Percentiles rank a stretch among this genome's conserved stretches.
Conservation (phyloP, 2,113 vertebrate species). For the Canis aureus region DNA sequence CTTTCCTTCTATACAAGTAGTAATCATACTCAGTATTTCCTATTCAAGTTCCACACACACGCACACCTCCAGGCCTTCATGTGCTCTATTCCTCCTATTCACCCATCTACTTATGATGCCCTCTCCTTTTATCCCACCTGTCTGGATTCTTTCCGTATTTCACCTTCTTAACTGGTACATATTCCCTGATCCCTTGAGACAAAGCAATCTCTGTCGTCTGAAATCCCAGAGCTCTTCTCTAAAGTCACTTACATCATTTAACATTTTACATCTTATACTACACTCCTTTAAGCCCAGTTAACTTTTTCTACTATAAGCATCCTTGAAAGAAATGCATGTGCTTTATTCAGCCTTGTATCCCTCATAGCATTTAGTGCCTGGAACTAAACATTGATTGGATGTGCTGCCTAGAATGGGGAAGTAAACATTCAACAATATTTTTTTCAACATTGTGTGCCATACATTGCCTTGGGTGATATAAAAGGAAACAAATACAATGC, state of each 20-base stretch:
- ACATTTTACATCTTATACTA: not conserved
- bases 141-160: not conserved
- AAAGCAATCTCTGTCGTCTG: slow-evolving; percentile 3
- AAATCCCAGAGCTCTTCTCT: slow-evolving; percentile 13
- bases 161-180: not conserved
- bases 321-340: not conserved
- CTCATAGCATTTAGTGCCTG: not conserved
- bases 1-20: slow-evolving; percentile 20
- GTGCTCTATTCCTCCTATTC: not conserved
- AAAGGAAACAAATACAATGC: not conserved
- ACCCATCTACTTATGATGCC: not conserved
- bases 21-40: not conserved
- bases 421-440: not conserved
- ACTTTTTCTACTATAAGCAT: not conserved
- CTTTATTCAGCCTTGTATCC: not conserved
- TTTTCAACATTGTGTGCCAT: not conserved
- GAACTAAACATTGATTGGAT: not conserved
- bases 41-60: not conserved
- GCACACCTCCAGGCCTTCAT: not conserved
- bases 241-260: not conserved
- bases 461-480: not conserved
- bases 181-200: not conserved
- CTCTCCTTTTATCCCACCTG: not conserved
- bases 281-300: not conserved
- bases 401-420: not conserved